Conservation (phyloP, 1,140 invertebrate genomes). For the Hermetia illucens region DNA sequence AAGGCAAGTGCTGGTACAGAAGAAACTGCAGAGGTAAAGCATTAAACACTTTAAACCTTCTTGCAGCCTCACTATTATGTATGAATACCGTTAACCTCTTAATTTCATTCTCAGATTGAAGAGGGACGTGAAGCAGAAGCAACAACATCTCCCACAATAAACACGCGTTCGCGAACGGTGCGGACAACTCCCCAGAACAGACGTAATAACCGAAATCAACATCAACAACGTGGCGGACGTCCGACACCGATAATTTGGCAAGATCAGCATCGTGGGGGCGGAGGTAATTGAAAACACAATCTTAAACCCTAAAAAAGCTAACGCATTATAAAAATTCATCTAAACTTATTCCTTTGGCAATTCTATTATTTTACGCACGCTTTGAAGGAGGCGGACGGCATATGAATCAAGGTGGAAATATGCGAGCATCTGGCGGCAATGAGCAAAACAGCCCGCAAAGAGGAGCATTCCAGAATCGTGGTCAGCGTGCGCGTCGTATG, state of each 20-base stretch:
- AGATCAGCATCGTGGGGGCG: conserved; percentile 6
- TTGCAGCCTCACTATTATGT: neutral
- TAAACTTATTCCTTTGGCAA: neutral
- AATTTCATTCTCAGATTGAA: conserved; percentile 28
- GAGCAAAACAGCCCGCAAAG: conserved; percentile 11
- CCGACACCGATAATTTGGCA: conserved; percentile 35
- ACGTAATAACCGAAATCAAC: conserved; percentile 16
- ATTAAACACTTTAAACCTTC: too few relatives aligned
- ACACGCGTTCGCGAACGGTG: conserved; percentile 18
- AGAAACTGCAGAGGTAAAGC: conserved; percentile 32
- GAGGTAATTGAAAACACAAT: conserved; percentile 8
- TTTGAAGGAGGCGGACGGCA: neutral
- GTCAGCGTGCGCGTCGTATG: conserved; percentile 15
- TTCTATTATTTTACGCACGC: neutral
- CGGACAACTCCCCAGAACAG: conserved; percentile 14
- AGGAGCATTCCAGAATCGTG: conserved; percentile 7
- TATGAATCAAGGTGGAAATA: neutral
- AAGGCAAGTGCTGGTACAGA: conserved; percentile 35
- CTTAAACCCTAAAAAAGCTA: too few relatives aligned
- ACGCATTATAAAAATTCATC: neutral
- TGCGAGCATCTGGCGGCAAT: neutral
- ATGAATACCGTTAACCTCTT: neutral
- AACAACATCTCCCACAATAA: conserved; percentile 39
- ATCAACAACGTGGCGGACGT: conserved; percentile 18
- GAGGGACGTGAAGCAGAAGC: conserved; percentile 57